Percentiles rank a stretch among this genome's conserved stretches.
Conservation (phyloP, 2,888 invertebrate genomes). For the Troides helena region DNA sequence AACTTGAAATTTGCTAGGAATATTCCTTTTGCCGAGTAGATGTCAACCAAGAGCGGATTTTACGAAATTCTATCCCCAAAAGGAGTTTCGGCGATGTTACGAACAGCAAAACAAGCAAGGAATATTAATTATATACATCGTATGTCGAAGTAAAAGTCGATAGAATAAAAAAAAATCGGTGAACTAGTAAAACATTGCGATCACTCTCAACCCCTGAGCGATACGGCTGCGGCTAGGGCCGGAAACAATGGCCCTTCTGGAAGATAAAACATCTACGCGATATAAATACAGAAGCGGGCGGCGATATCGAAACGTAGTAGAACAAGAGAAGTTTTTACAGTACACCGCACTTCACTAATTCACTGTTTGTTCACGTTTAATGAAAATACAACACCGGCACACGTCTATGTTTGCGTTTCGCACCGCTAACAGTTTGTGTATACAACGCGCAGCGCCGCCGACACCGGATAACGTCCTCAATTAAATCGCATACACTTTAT, state of each 20-base stretch:
- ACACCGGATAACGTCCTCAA: neutral
- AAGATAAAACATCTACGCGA: conserved; percentile 20
- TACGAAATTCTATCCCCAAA: no score
- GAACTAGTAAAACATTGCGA: neutral
- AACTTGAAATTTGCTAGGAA: no score
- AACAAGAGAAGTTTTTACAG: conserved; percentile 30
- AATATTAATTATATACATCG: no score
- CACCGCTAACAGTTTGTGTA: conserved; percentile 17
- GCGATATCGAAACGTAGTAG: no score
- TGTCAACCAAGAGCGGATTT: no score
- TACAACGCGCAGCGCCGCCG: conserved; percentile 7
- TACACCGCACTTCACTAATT: conserved; percentile 38
- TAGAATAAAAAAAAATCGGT: no score
- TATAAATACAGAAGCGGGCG: conserved; percentile 6
- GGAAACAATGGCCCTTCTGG: conserved; percentile 14
- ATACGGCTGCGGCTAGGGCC: neutral
- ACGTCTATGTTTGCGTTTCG: conserved; percentile 39
- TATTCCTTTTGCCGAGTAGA: no score
- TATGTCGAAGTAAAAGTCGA: no score
- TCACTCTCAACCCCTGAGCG: neutral
- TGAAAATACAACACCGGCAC: conserved; percentile 51
- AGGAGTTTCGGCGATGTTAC: no score
- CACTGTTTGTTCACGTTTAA: conserved; percentile 47
- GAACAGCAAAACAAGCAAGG: no score
- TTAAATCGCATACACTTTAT: neutral